Evolutionary conservation across 2,113 vertebrate genomes (phyloP).

Genomic region (Ophiodon elongatus): DNA sequence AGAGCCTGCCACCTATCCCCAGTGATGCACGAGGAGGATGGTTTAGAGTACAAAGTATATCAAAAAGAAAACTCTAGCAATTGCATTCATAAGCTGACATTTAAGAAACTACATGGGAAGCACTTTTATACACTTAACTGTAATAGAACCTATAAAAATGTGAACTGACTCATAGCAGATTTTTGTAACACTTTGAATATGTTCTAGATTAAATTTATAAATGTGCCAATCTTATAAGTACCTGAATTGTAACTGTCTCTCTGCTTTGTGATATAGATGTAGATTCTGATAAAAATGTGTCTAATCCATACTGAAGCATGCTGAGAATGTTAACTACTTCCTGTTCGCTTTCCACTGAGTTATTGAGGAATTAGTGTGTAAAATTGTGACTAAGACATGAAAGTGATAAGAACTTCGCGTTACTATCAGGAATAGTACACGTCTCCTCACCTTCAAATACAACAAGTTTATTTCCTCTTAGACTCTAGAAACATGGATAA

Average conservation of each 20-base stretch:
- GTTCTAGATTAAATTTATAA: neutral
- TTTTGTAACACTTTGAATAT: neutral
- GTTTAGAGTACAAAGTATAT: neutral
- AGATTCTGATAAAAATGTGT: neutral
- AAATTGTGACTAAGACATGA: neutral
- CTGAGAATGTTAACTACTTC: neutral
- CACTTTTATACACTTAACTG: constrained; percentile 14
- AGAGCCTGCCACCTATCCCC: neutral
- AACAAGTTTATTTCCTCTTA: neutral
- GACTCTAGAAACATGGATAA: neutral
- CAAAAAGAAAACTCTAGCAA: neutral
- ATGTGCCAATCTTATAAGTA: constrained; percentile 45
- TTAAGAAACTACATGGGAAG: neutral
- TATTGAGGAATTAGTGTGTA: neutral
- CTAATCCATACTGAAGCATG: neutral
- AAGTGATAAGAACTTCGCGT: neutral
- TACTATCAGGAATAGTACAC: neutral
- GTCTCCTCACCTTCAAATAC: neutral
- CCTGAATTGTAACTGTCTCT: neutral
- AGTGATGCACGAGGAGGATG: neutral
- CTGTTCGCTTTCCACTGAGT: neutral
- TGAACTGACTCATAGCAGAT: neutral
- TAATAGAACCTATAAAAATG: constrained; percentile 25
- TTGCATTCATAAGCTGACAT: neutral
- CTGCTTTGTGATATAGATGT: neutral